A percentile compares a stretch with the other conserved stretches of the same genome.
Conservation (phyloP, 2,888 invertebrate genomes). For the Pogonocherus hispidulus region DNA sequence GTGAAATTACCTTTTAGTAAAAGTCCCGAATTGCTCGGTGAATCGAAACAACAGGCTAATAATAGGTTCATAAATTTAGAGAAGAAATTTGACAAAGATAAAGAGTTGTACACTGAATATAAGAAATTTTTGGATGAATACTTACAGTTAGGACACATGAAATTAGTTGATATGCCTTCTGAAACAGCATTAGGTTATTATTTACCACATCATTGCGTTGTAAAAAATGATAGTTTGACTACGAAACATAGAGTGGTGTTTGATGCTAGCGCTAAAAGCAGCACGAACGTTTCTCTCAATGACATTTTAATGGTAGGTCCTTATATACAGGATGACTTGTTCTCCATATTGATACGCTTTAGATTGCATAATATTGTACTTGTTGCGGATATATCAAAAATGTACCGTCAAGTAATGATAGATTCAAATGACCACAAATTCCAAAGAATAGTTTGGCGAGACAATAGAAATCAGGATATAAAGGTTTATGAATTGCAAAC, state of each 20-base stretch:
- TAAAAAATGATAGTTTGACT: slow-evolving; percentile 28
- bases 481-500: slow-evolving; percentile 24
- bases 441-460: slow-evolving; percentile 26
- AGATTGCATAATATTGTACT: slow-evolving; percentile 26
- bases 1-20: slow-evolving; percentile 50
- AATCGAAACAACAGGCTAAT: slow-evolving; percentile 47
- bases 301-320: slow-evolving; percentile 31
- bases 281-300: slow-evolving; percentile 29
- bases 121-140: slow-evolving; percentile 44
- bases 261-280: slow-evolving; percentile 20
- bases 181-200: slow-evolving; percentile 1
- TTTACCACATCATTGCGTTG: slow-evolving; percentile 33
- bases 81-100: slow-evolving; percentile 44
- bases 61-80: slow-evolving; percentile 50
- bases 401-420: slow-evolving; percentile 31
- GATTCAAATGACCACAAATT: slow-evolving; percentile 9
- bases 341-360: slow-evolving; percentile 32
- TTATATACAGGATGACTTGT: slow-evolving; percentile 32
- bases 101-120: slow-evolving; percentile 43
- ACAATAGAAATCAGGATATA: slow-evolving; percentile 10
- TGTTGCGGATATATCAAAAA: slow-evolving; percentile 35
- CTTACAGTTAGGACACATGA: slow-evolving; percentile 44
- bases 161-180: slow-evolving; percentile 1
- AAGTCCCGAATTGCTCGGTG: slow-evolving; percentile 38
- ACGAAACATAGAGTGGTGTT: slow-evolving; percentile 33